These are phyloP conservation scores for Lepus europaeus DNA, from an alignment of 2,113 vertebrate genomes.

Conservation along the genomic window DNA sequence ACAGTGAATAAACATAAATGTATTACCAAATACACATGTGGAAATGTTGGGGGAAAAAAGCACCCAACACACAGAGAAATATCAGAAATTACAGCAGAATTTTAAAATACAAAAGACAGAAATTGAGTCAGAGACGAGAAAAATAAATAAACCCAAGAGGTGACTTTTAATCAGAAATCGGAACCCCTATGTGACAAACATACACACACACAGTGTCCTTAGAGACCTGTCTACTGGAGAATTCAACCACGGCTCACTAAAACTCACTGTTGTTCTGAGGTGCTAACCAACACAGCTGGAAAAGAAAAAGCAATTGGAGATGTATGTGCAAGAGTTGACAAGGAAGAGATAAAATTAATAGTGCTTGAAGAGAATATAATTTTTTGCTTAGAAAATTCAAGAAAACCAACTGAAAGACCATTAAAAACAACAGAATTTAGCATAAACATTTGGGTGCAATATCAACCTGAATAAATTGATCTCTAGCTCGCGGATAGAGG, in stretches of 20 bases:
- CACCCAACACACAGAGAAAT: neutral
- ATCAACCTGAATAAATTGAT: neutral
- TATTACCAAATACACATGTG: neutral
- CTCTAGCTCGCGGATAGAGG: too few relatives aligned
- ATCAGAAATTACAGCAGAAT: neutral
- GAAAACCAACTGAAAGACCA: neutral
- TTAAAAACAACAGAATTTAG: neutral
- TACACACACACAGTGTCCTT: neutral
- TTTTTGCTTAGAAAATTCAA: neutral
- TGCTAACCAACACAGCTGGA: neutral
- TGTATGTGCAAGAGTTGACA: neutral
- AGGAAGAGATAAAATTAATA: neutral
- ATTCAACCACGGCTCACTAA: neutral
- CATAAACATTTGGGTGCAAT: neutral
- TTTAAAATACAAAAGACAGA: neutral
- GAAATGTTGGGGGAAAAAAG: neutral
- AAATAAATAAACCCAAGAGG: slow-evolving; percentile 11
- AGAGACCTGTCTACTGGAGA: neutral
- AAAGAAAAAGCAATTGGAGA: neutral
- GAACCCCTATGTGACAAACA: too few relatives aligned
- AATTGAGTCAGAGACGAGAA: neutral
- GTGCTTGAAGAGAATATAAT: neutral
- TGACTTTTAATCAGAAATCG: neutral
- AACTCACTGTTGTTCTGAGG: neutral
- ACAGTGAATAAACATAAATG: neutral